A percentile compares a stretch with the other conserved stretches of the same genome.
These are phyloP conservation scores for Mesorhabditis spiculigera DNA, from an alignment of 2,888 invertebrate species.

Conservation along the genomic window DNA sequence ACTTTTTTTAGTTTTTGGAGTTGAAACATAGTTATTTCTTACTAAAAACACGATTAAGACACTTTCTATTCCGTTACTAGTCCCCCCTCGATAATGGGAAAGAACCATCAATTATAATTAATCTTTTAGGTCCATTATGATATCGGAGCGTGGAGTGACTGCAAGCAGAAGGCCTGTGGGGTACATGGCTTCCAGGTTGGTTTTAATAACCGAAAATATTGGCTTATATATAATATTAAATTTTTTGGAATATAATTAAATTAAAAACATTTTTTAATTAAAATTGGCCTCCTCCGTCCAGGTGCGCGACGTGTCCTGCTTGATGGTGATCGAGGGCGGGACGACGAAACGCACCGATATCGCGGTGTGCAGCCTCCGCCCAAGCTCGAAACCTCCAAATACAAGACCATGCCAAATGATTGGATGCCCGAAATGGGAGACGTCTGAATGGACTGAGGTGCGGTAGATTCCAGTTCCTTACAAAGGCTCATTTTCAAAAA, in stretches of 20 bases:
- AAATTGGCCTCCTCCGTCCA: too few relatives aligned
- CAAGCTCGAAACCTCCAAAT: constrained; percentile 35
- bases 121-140: constrained; percentile 29
- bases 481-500: too few relatives aligned
- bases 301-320: constrained; percentile 26
- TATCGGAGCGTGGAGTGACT: constrained; percentile 38
- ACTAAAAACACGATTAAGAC: too few relatives aligned
- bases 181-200: constrained; percentile 35
- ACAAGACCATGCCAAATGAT: constrained; percentile 45
- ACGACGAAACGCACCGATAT: constrained; percentile 22
- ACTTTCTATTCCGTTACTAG: too few relatives aligned
- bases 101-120: background rate
- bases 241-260: too few relatives aligned
- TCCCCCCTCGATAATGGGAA: too few relatives aligned
- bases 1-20: too few relatives aligned
- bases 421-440: constrained; percentile 52
- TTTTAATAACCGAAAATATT: background rate
- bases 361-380: constrained; percentile 29
- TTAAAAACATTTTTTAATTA: too few relatives aligned
- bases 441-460: constrained; percentile 47
- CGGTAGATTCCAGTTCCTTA: background rate
- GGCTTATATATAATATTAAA: too few relatives aligned
- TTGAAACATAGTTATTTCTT: too few relatives aligned
- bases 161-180: constrained; percentile 35
- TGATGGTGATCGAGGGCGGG: constrained; percentile 22